phyloP scores from a whole-genome alignment of 2,113 vertebrate genomes.

The Pantherophis guttatus region DNA sequence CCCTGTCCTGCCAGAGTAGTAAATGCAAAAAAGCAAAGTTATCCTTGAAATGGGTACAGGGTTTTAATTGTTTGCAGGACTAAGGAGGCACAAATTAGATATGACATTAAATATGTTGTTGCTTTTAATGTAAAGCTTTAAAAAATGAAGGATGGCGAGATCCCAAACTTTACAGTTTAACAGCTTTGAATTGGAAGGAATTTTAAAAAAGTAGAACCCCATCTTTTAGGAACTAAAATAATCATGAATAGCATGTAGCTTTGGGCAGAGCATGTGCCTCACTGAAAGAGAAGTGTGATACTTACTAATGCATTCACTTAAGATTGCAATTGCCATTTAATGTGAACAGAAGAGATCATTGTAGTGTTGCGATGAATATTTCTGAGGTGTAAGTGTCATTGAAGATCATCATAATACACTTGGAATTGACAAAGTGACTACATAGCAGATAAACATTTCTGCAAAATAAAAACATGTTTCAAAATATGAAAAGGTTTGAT shows the following conservation, averaged over 20 bases:
- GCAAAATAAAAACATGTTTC: background rate
- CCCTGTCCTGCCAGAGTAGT: background rate
- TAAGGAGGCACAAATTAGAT: background rate
- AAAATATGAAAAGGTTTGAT: background rate
- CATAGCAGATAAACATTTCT: background rate
- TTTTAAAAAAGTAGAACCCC: background rate
- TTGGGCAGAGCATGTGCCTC: background rate
- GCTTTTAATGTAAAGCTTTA: background rate
- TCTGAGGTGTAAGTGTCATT: background rate
- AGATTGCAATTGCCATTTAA: background rate
- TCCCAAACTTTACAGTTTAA: background rate
- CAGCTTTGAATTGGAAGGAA: background rate
- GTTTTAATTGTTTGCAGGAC: background rate
- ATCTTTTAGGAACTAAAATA: background rate
- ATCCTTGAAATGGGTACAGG: background rate
- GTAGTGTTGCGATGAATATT: background rate
- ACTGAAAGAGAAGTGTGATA: background rate
- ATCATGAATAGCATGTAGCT: background rate
- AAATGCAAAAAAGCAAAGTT: background rate
- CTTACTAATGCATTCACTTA: background rate
- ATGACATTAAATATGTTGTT: background rate
- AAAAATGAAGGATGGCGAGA: background rate
- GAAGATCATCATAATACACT: background rate
- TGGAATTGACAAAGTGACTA: fast-evolving
- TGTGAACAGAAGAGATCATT: background rate